Conservation (phyloP, 2,113 vertebrate species). For the Carassius auratus region DNA sequence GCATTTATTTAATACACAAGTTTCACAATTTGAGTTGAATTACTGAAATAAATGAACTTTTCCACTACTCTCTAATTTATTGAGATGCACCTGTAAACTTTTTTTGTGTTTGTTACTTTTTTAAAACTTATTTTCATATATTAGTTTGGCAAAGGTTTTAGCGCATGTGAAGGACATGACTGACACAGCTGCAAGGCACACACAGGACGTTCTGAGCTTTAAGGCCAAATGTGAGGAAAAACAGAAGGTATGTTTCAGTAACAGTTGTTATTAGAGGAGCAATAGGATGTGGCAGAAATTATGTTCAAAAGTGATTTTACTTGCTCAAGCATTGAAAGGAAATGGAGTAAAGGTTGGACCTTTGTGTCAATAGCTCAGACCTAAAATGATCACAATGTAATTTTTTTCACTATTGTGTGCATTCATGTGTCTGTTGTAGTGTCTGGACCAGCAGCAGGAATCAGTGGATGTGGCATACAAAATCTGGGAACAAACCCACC, state of each 20-base stretch:
- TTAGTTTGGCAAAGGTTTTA: conserved; percentile 59
- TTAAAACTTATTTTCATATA: no score
- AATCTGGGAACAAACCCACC: conserved; percentile 43
- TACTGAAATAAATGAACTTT: no score
- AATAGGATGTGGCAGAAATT: background rate
- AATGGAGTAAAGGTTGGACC: background rate
- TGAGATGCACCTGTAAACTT: background rate
- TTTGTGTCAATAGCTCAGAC: background rate
- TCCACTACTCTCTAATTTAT: no score
- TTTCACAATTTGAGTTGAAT: no score
- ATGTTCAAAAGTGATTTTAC: background rate
- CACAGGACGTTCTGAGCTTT: conserved; percentile 53
- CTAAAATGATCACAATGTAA: background rate
- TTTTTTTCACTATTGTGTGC: background rate
- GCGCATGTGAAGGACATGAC: conserved; percentile 63
- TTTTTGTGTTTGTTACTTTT: no score
- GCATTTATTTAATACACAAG: no score
- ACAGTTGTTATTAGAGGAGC: background rate
- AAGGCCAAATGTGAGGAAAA: conserved; percentile 52
- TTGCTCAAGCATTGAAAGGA: background rate
- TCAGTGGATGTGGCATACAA: conserved; percentile 45
- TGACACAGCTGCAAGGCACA: conserved; percentile 48
- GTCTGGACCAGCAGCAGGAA: conserved; percentile 48
- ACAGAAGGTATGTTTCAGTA: conserved; percentile 63
- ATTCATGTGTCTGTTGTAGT: conserved; percentile 34